Evolutionary conservation across 2,888 invertebrate species (phyloP), one percentile per base, ranked within the genome.

Genomic region (Fragum fragum): DNA sequence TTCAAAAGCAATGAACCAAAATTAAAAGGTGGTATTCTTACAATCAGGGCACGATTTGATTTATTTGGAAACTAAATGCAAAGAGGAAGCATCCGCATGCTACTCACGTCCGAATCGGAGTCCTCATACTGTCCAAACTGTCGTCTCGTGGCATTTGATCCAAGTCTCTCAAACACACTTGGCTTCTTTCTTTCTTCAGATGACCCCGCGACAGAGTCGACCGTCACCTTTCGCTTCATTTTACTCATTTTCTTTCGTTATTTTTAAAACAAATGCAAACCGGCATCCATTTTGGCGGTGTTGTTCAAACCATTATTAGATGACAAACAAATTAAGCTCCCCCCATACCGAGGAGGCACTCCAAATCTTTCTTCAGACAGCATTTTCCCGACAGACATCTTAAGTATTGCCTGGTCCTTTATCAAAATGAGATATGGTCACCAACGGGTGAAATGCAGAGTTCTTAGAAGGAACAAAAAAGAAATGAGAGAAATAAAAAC

Each of bases 91-190:
- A 52, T 21, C 3, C 23, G 3, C 23, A 16, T 23, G 1, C 14
- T n/a, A 29, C 61, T 61, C n/a, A 32, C 61, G 74, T 87, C 85
- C 3, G 83, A 83, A 66, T 86, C 83, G 7, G 86, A 86, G 42
- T 85, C 85, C 28, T 84, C 82, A 52, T 85, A 82, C 29, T 66
- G 74, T 26, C 72, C 76, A 52, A 69, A 79, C 42, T 73, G 73
- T 68, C 83, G 71, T 28, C 84, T 53, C 21, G 79, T 63, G 28
- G 87, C 90, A n/a, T 91, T 91, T 14, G 92, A 91, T 26, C 92
- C 92, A 29, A 92, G 87, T 80, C 92, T 74, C 81, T 92, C 92
- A 83, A 92, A 92, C 14, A 92, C 92, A 79, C 92, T 92, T 1
- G 91, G 92, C 77, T 91, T 92, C 28, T 88, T 83, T 59, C 91